Percentiles rank a stretch among this genome's conserved stretches.
These are phyloP conservation scores for Phengaris arion DNA, from an alignment of 2,888 invertebrate species.

Conservation along the genomic window DNA sequence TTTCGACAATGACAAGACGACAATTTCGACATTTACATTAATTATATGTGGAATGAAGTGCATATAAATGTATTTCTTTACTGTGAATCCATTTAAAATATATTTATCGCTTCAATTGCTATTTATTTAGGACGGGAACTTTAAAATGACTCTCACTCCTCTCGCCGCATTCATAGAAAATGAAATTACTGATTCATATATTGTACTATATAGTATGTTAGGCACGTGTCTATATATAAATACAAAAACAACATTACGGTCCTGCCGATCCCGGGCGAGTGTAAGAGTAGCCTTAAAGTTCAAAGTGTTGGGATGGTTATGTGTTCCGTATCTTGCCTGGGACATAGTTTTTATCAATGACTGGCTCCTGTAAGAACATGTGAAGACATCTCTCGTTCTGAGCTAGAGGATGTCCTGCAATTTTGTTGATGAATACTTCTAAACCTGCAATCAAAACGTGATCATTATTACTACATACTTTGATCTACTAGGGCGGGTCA, in stretches of 20 bases:
- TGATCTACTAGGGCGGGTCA: no score
- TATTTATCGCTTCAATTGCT: constrained; percentile 36
- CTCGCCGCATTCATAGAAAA: constrained; percentile 26
- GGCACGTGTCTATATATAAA: constrained; percentile 30
- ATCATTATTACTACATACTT: not conserved
- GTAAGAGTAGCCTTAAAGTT: constrained; percentile 53
- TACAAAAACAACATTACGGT: constrained; percentile 27
- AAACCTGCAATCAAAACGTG: constrained; percentile 74
- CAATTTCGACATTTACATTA: constrained; percentile 33
- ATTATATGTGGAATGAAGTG: constrained; percentile 66
- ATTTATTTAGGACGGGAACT: constrained; percentile 38
- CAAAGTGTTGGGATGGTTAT: constrained; percentile 68
- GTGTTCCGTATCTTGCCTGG: constrained; percentile 99
- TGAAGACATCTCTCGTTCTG: constrained; percentile 99
- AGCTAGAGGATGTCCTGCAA: constrained; percentile 98
- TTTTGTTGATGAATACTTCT: constrained; percentile 99
- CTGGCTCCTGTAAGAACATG: constrained; percentile 98
- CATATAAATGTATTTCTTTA: constrained; percentile 38
- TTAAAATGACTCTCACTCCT: constrained; percentile 45
- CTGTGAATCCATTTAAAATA: constrained; percentile 40
- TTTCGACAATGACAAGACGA: constrained; percentile 26
- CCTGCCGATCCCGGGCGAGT: constrained; percentile 30
- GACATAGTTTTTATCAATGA: constrained; percentile 99
- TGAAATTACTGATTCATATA: constrained; percentile 14
- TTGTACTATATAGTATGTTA: constrained; percentile 28